A percentile compares a stretch with the other conserved stretches of the same genome.
Evolutionary conservation across 2,113 vertebrate genomes (phyloP).

Genomic region (Struthio camelus): DNA sequence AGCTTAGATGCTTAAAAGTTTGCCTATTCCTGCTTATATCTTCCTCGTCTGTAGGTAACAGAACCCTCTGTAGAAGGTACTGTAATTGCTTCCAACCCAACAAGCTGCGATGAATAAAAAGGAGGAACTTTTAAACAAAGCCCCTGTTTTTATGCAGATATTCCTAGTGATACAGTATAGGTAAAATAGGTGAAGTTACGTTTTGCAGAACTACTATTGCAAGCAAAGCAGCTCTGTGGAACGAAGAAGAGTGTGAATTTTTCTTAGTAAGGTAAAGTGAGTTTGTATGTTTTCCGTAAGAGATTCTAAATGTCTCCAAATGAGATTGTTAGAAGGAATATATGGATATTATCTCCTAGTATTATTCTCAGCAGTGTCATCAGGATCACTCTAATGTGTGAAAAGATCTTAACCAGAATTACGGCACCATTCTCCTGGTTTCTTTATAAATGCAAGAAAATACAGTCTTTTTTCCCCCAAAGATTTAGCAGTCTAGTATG

Average conservation of each 20-base stretch:
- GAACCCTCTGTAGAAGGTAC: conserved; percentile 14
- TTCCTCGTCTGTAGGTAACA: neutral
- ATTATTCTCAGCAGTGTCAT: neutral
- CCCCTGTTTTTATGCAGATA: conserved; percentile 50
- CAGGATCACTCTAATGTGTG: neutral
- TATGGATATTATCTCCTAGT: neutral
- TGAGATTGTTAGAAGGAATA: neutral
- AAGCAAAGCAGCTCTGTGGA: conserved; percentile 44
- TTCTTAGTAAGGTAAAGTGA: conserved; percentile 7
- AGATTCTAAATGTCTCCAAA: neutral
- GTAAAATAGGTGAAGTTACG: conserved; percentile 50
- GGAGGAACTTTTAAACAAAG: conserved; percentile 56
- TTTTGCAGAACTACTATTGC: conserved; percentile 45
- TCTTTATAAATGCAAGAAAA: neutral
- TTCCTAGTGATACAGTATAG: conserved; percentile 36
- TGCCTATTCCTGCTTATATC: conserved; percentile 18
- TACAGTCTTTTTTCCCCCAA: neutral
- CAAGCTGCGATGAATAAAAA: conserved; percentile 53
- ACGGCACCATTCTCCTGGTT: neutral
- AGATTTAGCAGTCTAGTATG: neutral
- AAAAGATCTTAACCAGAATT: conserved; percentile 8
- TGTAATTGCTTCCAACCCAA: conserved; percentile 37
- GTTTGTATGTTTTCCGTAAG: neutral
- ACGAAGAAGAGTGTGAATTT: neutral
- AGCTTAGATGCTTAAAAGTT: conserved; percentile 36